Evolutionary conservation across 2,888 invertebrate genomes (phyloP).

Genomic region (Acanthacorydalis orientalis): DNA sequence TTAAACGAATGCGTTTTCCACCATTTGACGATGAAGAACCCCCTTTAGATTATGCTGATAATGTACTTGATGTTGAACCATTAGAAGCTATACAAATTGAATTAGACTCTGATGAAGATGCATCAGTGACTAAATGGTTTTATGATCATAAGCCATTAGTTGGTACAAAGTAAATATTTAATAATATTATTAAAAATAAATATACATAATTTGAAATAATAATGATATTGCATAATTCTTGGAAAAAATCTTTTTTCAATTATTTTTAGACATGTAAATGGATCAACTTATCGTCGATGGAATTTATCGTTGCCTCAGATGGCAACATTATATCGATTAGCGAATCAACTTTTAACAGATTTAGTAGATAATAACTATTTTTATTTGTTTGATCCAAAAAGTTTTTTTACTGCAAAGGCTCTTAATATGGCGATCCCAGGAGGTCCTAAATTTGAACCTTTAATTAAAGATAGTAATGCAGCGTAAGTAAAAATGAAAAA

Average conservation of each 20-base stretch:
- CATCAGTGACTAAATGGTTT: conserved; percentile 87
- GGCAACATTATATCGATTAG: conserved; percentile 93
- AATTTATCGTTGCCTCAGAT: conserved; percentile 89
- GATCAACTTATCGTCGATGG: conserved; percentile 94
- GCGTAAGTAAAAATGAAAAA: conserved; percentile 38
- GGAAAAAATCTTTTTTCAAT: background rate
- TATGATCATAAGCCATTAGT: conserved; percentile 95
- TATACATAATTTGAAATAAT: background rate
- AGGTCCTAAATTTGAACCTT: conserved; percentile 97
- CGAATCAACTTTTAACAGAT: conserved; percentile 94
- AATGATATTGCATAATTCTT: background rate
- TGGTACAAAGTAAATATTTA: conserved; percentile 54
- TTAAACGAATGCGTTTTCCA: conserved; percentile 98
- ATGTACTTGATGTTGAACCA: conserved; percentile 97
- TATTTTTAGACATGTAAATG: conserved; percentile 64
- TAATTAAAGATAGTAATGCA: conserved; percentile 94
- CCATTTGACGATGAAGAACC: conserved; percentile 99
- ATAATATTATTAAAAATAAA: background rate
- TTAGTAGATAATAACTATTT: conserved; percentile 97
- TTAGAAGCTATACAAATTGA: conserved; percentile 98
- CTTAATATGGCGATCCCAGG: conserved; percentile 99
- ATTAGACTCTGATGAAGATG: conserved; percentile 87
- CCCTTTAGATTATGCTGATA: conserved; percentile 97
- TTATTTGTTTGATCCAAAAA: conserved; percentile 97
- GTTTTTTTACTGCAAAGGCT: conserved; percentile 99